Evolutionary conservation across 2,113 vertebrate genomes (phyloP).

Genomic region (Podocnemis expansa): DNA sequence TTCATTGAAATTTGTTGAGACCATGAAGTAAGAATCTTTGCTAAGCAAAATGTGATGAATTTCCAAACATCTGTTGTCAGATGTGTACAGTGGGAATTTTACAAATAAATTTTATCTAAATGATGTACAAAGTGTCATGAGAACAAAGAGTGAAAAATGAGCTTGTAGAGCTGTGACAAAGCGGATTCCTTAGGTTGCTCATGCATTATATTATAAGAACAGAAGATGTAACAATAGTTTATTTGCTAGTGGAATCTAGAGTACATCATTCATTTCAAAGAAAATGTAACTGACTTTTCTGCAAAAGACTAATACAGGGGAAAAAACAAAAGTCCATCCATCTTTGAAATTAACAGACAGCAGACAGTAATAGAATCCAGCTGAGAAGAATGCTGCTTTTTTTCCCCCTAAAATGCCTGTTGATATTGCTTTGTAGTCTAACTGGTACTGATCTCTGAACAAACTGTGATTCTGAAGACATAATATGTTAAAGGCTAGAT

Average conservation of each 20-base stretch:
- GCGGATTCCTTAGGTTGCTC: neutral
- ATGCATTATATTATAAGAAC: neutral
- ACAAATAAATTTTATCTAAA: constrained; percentile 40
- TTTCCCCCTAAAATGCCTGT: neutral
- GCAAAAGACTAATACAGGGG: neutral
- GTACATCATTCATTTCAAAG: neutral
- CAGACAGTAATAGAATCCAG: neutral
- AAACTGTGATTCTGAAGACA: neutral
- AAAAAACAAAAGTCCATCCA: neutral
- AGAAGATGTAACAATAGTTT: constrained; percentile 6
- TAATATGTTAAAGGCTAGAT: neutral
- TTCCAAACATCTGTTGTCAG: constrained; percentile 40
- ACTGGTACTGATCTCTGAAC: neutral
- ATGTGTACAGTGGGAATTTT: constrained; percentile 30
- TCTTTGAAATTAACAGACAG: neutral
- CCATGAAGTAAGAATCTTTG: constrained; percentile 20
- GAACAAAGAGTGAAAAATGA: constrained; percentile 58
- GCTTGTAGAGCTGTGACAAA: constrained; percentile 5
- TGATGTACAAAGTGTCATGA: constrained; percentile 12
- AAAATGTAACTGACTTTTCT: neutral
- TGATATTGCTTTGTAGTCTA: neutral
- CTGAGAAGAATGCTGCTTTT: neutral
- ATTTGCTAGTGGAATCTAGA: constrained; percentile 3
- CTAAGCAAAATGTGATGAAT: constrained; percentile 13
- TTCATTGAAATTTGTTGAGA: constrained; percentile 1